Conservation (phyloP, 1,140 invertebrate genomes). For the Cydia strobilella region DNA sequence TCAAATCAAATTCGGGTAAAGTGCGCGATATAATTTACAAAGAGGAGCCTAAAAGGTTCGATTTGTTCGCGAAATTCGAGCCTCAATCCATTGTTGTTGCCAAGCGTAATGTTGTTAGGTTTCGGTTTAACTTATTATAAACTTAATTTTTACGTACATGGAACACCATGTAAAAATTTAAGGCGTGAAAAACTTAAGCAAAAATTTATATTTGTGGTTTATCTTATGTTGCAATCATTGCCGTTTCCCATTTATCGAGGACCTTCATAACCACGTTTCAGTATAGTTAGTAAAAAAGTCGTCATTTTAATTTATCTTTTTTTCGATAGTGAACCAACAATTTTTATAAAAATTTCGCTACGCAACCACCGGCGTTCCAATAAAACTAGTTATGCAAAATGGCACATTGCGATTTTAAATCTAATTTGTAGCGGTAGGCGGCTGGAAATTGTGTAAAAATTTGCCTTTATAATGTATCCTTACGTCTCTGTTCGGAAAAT, state of each 20-base stretch:
- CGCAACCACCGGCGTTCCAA: not conserved
- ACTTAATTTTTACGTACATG: not conserved
- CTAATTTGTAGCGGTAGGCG: constrained; percentile 17
- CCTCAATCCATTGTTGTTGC: not conserved
- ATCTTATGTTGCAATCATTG: too few species aligned
- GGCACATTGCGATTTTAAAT: constrained; percentile 25
- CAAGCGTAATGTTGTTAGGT: not conserved
- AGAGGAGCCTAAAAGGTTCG: constrained; percentile 27
- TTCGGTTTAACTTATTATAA: not conserved
- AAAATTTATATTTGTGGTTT: too few species aligned
- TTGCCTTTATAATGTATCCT: constrained; percentile 6
- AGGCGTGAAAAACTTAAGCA: too few species aligned
- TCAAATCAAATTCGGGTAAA: constrained; percentile 28
- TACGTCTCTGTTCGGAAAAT: not conserved
- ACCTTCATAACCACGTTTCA: too few species aligned
- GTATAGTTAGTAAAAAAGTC: too few species aligned
- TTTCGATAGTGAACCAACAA: not conserved
- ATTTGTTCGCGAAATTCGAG: constrained; percentile 20
- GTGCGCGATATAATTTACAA: constrained; percentile 25
- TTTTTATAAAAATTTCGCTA: not conserved
- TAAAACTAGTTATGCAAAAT: constrained; percentile 28
- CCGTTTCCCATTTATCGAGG: too few species aligned
- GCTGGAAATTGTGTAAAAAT: constrained; percentile 22
- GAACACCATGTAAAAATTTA: too few species aligned
- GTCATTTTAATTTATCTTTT: not conserved